Percentiles rank a stretch among this genome's conserved stretches.
These are phyloP conservation scores for Patagioenas fasciata DNA, from an alignment of 2,113 vertebrate species.

Conservation along the genomic window DNA sequence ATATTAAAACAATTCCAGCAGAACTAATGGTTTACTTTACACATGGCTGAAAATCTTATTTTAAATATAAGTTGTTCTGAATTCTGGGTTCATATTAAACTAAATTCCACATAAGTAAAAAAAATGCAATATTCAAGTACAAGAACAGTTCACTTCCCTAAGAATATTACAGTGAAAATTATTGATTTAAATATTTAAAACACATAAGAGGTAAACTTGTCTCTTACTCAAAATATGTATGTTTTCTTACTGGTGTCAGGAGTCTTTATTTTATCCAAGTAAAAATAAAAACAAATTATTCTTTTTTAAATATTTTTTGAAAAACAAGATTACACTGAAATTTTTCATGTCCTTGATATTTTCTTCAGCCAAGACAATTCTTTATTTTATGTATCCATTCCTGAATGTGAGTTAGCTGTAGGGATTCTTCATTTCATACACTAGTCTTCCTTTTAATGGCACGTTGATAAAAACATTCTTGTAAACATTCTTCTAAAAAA, in stretches of 20 bases:
- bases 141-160: not conserved
- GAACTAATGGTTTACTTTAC: not conserved
- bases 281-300: not conserved
- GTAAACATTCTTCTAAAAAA: not conserved
- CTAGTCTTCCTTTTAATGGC: not conserved
- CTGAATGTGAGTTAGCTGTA: not conserved
- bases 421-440: not conserved
- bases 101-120: not conserved
- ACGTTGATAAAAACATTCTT: not conserved
- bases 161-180: not conserved
- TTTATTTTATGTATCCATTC: not conserved
- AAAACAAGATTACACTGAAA: not conserved
- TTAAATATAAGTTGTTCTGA: not conserved
- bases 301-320: not conserved
- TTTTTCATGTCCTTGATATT: not conserved
- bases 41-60: not conserved
- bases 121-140: not conserved
- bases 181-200: not conserved
- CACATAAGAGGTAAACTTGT: not conserved
- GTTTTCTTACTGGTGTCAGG: not conserved
- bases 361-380: not conserved
- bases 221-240: not conserved
- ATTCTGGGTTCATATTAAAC: not conserved
- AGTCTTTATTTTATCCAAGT: not conserved
- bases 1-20: not conserved